Conservation (phyloP, 1,140 invertebrate genomes). For the Drosophila punjabiensis region DNA sequence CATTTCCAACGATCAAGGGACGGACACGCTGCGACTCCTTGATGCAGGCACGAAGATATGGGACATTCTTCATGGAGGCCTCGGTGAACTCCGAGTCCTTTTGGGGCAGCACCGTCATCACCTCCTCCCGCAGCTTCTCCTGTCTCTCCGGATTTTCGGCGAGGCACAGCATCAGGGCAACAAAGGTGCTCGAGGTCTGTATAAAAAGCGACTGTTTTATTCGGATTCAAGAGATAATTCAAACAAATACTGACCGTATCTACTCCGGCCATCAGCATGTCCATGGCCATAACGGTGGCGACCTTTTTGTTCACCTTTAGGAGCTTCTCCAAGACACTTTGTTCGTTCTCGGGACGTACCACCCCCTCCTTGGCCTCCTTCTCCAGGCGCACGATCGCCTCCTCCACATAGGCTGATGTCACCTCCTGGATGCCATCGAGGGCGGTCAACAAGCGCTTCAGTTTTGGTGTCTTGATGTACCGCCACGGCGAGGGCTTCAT, state of each 20-base stretch:
- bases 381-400: constrained; percentile 65
- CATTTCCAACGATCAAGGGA: constrained; percentile 86
- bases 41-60: constrained; percentile 89
- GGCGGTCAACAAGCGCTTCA: constrained; percentile 86
- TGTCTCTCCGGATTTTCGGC: constrained; percentile 91
- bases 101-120: constrained; percentile 86
- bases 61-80: constrained; percentile 86
- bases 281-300: constrained; percentile 85
- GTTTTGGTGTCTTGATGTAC: constrained; percentile 86
- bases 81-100: constrained; percentile 86
- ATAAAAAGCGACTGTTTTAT: background rate
- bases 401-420: constrained; percentile 59
- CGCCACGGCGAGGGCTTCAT: constrained; percentile 89
- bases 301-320: constrained; percentile 85
- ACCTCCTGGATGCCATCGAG: constrained; percentile 74
- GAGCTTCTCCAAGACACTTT: constrained; percentile 85
- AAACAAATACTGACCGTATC: constrained; percentile 67
- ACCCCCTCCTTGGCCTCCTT: constrained; percentile 55
- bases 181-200: constrained; percentile 60
- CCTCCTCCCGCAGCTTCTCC: constrained; percentile 89
- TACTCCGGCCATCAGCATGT: constrained; percentile 84
- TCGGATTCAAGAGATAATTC: fast-evolving
- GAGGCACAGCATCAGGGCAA: constrained; percentile 82
- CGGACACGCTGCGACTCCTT: constrained; percentile 88
- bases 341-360: constrained; percentile 56